Percentiles rank a stretch among this genome's conserved stretches.
These are phyloP conservation scores for Bradypodion pumilum DNA, from an alignment of 2,797 vertebrate genomes.

Conservation along the genomic window DNA sequence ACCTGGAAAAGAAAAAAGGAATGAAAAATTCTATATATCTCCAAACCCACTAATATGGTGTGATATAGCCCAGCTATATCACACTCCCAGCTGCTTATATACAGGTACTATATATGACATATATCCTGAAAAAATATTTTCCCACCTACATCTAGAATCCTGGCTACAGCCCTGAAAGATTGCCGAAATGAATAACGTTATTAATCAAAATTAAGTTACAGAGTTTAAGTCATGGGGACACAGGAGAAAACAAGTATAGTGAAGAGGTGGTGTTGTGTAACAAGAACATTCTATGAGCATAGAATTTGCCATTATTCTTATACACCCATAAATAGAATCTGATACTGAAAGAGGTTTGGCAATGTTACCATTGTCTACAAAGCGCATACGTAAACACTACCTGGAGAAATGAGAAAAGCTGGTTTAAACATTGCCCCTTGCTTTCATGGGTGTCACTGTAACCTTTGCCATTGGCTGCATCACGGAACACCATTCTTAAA, in stretches of 20 bases:
- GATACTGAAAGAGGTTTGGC: background rate
- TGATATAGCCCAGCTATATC: no score
- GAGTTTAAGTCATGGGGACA: background rate
- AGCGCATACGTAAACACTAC: background rate
- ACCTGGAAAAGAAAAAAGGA: background rate
- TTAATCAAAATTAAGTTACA: background rate
- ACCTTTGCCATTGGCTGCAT: slow-evolving; percentile 19
- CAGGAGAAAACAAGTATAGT: background rate
- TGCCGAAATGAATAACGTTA: background rate
- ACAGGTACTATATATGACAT: no score
- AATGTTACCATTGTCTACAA: background rate
- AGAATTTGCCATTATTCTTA: background rate
- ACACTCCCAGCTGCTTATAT: no score
- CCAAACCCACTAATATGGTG: background rate
- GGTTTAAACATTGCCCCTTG: background rate
- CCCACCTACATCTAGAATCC: no score
- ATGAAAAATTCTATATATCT: background rate
- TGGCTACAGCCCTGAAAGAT: no score
- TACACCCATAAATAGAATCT: no score
- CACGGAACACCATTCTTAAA: slow-evolving; percentile 40
- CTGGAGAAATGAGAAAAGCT: background rate
- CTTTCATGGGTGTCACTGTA: slow-evolving; percentile 1
- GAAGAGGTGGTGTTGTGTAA: background rate
- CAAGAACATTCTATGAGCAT: background rate
- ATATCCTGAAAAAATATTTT: no score